Conservation (phyloP, 1,140 invertebrate species). For the Campoletis sonorensis region DNA sequence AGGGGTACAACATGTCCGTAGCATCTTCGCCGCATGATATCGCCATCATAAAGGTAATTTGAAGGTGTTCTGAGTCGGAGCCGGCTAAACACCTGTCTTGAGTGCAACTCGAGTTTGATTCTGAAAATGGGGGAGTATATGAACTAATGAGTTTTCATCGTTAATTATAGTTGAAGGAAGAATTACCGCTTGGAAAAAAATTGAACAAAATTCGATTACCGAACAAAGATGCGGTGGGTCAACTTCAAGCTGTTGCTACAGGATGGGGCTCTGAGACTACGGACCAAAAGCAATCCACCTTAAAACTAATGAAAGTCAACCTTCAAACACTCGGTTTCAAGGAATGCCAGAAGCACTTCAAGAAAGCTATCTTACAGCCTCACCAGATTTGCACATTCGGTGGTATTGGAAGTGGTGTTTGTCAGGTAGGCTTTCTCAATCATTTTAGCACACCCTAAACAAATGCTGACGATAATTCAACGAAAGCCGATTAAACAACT, state of each 20-base stretch:
- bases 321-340: neutral
- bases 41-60: slow-evolving; percentile 6
- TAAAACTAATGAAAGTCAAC: neutral
- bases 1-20: neutral
- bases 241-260: neutral
- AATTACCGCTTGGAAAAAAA: neutral
- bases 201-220: neutral
- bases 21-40: neutral
- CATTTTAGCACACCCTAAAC: no score
- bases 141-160: neutral
- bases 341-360: neutral
- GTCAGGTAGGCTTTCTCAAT: neutral
- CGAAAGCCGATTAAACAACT: neutral
- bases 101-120: no score
- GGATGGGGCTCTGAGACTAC: neutral
- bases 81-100: no score
- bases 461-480: neutral
- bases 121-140: no score
- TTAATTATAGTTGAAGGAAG: neutral
- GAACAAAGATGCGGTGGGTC: neutral
- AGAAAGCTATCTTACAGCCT: neutral
- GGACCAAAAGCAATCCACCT: neutral
- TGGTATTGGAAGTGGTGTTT: neutral
- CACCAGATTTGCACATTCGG: neutral
- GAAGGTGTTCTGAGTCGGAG: no score